Percentiles rank a stretch among this genome's conserved stretches.
Evolutionary conservation across 2,888 invertebrate species (phyloP).

Genomic region (Campoletis raptor): DNA sequence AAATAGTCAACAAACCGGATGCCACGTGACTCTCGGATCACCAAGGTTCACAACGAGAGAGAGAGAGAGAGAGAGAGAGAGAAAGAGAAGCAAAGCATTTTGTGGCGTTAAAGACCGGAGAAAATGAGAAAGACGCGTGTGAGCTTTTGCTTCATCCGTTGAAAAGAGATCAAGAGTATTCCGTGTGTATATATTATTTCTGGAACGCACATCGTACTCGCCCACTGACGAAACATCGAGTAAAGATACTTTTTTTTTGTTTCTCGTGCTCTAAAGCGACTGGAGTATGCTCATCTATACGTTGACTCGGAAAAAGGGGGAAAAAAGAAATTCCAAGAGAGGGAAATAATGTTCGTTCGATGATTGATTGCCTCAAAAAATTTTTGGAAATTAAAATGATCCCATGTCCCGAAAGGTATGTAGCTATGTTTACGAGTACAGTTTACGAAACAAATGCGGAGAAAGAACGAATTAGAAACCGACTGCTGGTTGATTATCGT

Average conservation of each 20-base stretch:
- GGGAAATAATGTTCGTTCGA: constrained; percentile 32
- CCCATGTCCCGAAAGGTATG: constrained; percentile 12
- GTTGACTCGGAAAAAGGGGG: constrained; percentile 1
- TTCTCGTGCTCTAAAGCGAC: neutral
- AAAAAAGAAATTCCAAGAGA: constrained; percentile 17
- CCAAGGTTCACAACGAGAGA: constrained; percentile 29
- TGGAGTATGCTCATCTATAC: neutral
- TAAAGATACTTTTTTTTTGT: constrained; percentile 42
- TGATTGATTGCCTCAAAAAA: constrained; percentile 54
- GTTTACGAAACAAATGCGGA: constrained; percentile 1
- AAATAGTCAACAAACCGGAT: constrained; percentile 83
- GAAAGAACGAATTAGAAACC: constrained; percentile 6
- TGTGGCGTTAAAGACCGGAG: constrained; percentile 51
- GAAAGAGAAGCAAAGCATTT: constrained; percentile 18
- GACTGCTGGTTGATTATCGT: constrained; percentile 37
- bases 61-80: constrained; percentile 34
- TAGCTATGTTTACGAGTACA: neutral
- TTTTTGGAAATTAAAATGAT: constrained; percentile 21
- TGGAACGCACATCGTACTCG: constrained; percentile 51
- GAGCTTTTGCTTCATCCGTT: constrained; percentile 65
- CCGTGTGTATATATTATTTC: constrained; percentile 62
- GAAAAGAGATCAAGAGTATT: constrained; percentile 51
- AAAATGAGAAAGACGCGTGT: constrained; percentile 55
- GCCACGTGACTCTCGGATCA: constrained; percentile 73
- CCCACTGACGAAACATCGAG: constrained; percentile 57